These are phyloP conservation scores for Ormia ochracea DNA, from an alignment of 2,888 invertebrate species.

Conservation along the genomic window DNA sequence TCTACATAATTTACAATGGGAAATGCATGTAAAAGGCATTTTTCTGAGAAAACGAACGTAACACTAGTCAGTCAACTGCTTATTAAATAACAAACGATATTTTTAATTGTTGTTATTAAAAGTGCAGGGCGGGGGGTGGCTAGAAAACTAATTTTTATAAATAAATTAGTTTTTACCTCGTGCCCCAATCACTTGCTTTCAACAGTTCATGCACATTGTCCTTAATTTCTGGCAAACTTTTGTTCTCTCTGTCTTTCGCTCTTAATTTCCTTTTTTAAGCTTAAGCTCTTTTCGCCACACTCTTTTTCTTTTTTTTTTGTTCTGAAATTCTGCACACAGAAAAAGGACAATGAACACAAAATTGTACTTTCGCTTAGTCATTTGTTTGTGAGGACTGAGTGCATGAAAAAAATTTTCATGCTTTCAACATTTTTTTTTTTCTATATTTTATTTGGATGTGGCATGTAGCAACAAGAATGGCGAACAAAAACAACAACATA, in stretches of 20 bases:
- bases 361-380: conserved; percentile 58
- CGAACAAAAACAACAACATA: neutral
- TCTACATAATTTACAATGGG: neutral
- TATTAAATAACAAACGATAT: neutral
- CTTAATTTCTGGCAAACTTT: neutral
- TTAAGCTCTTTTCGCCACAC: no score
- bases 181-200: neutral
- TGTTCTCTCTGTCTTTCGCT: conserved; percentile 8
- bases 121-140: neutral
- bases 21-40: neutral
- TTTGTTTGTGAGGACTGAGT: conserved; percentile 42
- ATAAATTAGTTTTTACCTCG: neutral
- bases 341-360: conserved; percentile 27
- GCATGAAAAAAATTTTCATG: neutral
- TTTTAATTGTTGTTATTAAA: neutral
- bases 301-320: conserved; percentile 3
- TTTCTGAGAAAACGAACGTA: neutral
- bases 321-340: conserved; percentile 7
- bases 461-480: neutral
- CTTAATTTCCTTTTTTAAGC: neutral
- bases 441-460: no score
- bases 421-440: neutral
- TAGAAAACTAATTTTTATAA: no score
- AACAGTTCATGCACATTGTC: conserved; percentile 14
- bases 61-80: neutral